A percentile compares a stretch with the other conserved stretches of the same genome.
phyloP scores from a whole-genome alignment of 1,140 invertebrate genomes.

The Latrodectus geometricus region DNA sequence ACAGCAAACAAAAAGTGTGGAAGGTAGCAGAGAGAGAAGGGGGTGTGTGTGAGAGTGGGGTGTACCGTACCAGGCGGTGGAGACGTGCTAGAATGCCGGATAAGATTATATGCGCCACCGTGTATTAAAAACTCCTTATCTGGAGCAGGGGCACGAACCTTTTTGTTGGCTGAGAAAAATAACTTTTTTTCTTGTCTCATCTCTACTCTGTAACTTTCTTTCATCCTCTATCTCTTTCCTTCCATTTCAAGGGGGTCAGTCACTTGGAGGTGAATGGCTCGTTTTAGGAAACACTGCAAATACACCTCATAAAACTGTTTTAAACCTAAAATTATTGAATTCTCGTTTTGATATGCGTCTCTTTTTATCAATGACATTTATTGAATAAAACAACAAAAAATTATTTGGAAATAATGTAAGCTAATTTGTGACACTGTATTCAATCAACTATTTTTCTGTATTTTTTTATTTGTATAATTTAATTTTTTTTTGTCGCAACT shows the following conservation, averaged over 20 bases:
- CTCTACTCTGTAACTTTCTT: slow-evolving; percentile 22
- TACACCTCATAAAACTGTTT: neutral
- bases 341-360: too few species aligned
- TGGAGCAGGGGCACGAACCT: slow-evolving; percentile 58
- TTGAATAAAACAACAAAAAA: too few species aligned
- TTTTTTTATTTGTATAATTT: too few species aligned
- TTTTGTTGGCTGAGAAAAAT: slow-evolving; percentile 47
- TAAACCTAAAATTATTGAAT: neutral
- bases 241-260: slow-evolving; percentile 37
- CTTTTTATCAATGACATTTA: too few species aligned
- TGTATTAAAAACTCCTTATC: slow-evolving; percentile 57
- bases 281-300: slow-evolving; percentile 22
- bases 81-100: slow-evolving; percentile 53
- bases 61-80: slow-evolving; percentile 42
- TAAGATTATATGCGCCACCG: slow-evolving; percentile 32
- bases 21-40: slow-evolving; percentile 47
- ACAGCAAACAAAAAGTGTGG: slow-evolving; percentile 57
- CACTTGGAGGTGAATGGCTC: slow-evolving; percentile 45
- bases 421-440: too few species aligned
- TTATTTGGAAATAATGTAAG: too few species aligned
- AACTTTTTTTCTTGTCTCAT: neutral
- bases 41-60: neutral
- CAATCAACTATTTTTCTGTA: too few species aligned
- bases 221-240: slow-evolving; percentile 30
- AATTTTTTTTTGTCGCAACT: too few species aligned